A percentile compares a stretch with the other conserved stretches of the same genome.
Evolutionary conservation across 1,140 invertebrate genomes (phyloP).

Genomic region (Archegozetes longisetosus): DNA sequence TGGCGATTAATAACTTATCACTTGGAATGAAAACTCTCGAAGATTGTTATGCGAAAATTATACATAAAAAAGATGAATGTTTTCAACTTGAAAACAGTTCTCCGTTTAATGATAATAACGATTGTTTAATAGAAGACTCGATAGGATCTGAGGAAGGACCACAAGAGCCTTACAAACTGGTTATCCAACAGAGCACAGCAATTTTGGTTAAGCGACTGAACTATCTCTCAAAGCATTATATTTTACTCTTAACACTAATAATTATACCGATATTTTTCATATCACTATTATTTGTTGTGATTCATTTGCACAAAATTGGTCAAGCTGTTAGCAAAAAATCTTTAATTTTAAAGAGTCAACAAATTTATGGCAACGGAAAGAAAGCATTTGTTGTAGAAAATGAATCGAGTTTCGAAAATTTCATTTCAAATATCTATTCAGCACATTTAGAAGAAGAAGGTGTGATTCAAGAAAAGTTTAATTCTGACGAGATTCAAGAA

Average conservation of each 20-base stretch:
- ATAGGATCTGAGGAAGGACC: no score
- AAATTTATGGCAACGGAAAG: background rate
- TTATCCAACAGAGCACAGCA: background rate
- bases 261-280: background rate
- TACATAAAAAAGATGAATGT: background rate
- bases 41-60: background rate
- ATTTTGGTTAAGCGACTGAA: background rate
- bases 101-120: background rate
- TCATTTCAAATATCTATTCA: background rate
- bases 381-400: background rate
- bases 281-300: background rate
- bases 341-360: background rate
- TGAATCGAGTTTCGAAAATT: background rate
- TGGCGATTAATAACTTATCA: background rate
- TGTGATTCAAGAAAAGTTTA: background rate
- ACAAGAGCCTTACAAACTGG: background rate
- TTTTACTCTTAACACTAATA: background rate
- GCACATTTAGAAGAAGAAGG: background rate
- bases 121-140: background rate
- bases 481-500: background rate
- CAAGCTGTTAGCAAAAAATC: background rate
- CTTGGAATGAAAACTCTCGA: background rate
- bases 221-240: background rate
- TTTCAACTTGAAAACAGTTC: background rate
- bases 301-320: background rate